Percentiles rank a stretch among this genome's conserved stretches.
These are phyloP conservation scores for Syrmaticus mikado DNA, from an alignment of 2,113 vertebrate genomes.

Conservation along the genomic window DNA sequence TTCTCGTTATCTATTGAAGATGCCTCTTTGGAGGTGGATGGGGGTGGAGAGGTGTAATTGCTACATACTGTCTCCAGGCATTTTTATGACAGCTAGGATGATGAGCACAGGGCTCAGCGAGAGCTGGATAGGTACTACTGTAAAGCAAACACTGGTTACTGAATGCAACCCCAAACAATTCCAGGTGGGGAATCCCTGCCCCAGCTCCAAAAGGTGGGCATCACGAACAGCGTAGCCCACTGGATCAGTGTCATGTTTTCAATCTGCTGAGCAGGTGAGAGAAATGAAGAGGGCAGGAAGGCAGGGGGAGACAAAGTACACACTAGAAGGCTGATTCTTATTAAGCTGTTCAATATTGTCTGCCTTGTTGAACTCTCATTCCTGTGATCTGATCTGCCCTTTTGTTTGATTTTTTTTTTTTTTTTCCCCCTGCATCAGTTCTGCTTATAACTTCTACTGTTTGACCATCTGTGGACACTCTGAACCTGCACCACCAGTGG, in stretches of 20 bases:
- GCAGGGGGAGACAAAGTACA: constrained; percentile 54
- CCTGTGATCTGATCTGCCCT: not conserved
- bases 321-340: not conserved
- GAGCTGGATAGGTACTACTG: not conserved
- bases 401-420: not conserved
- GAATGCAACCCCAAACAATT: not conserved
- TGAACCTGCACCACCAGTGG: not conserved
- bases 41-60: not conserved
- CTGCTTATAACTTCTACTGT: not conserved
- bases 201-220: not conserved
- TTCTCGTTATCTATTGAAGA: not conserved
- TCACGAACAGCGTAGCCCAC: not conserved
- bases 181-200: not conserved
- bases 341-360: not conserved
- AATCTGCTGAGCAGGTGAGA: not conserved
- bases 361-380: not conserved
- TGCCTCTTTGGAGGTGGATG: accelerated
- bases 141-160: not conserved
- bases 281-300: constrained; percentile 1
- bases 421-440: not conserved
- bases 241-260: not conserved
- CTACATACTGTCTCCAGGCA: not conserved
- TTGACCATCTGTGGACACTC: not conserved
- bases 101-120: not conserved
- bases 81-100: not conserved